Percentiles rank a stretch among this genome's conserved stretches.
Conservation (phyloP, 2,797 vertebrate genomes). For the Anas acuta region DNA sequence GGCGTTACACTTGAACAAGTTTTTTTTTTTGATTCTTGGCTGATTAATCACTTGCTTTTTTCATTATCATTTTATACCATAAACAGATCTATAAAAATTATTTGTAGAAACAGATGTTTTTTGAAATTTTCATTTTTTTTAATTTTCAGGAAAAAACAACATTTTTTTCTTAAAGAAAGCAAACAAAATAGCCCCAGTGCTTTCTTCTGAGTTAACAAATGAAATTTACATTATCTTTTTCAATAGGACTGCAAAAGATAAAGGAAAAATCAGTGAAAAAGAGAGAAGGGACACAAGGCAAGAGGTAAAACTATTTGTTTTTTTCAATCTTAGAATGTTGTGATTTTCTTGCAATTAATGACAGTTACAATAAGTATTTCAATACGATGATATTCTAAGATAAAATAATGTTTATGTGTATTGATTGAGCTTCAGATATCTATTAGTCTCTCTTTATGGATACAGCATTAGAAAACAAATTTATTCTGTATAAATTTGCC, state of each 20-base stretch:
- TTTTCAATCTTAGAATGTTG: neutral
- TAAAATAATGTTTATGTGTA: neutral
- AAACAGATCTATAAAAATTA: neutral
- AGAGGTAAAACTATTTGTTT: constrained; percentile 60
- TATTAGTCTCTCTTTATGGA: neutral
- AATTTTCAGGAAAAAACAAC: neutral
- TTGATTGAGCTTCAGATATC: neutral
- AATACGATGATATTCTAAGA: neutral
- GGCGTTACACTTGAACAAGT: neutral
- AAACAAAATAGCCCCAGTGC: neutral
- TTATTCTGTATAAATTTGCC: neutral
- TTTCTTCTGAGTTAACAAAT: neutral
- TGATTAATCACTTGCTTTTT: neutral
- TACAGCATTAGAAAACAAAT: neutral
- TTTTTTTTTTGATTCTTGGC: neutral
- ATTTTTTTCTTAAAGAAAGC: neutral
- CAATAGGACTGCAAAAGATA: constrained; percentile 43
- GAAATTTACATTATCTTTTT: neutral
- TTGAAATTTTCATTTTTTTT: neutral
- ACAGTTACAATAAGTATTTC: neutral
- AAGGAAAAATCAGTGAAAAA: constrained; percentile 16
- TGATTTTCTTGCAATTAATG: neutral
- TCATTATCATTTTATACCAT: neutral
- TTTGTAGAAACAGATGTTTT: neutral
- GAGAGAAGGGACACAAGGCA: neutral